phyloP scores from a whole-genome alignment of 2,797 vertebrate species.

The Sarcoramphus papa region DNA sequence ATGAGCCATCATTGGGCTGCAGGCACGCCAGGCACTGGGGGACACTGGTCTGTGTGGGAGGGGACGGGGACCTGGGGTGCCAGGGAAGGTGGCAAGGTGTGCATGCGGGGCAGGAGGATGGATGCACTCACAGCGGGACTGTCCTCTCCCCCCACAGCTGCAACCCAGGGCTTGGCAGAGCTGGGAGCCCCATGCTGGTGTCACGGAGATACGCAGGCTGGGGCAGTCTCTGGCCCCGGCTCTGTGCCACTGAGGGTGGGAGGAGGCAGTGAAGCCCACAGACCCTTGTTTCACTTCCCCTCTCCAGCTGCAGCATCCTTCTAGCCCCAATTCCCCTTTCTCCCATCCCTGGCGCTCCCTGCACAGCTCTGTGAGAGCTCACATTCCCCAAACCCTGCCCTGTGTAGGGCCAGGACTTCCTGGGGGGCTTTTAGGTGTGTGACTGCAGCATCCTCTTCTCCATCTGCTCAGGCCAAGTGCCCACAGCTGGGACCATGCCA shows the following conservation, averaged over 20 bases:
- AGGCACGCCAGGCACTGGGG: background rate
- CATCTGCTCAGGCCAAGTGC: background rate
- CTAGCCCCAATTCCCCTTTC: background rate
- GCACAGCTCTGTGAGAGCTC: background rate
- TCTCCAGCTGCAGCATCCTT: background rate
- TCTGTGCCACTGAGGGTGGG: background rate
- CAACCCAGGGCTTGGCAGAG: background rate
- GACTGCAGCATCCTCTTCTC: background rate
- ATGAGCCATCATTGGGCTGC: background rate
- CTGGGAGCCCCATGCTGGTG: background rate
- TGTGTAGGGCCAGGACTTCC: background rate
- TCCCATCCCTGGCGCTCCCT: accelerated
- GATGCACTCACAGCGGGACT: background rate
- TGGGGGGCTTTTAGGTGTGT: accelerated
- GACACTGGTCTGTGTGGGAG: background rate
- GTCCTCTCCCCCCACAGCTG: background rate
- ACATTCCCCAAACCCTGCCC: background rate
- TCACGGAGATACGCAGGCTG: background rate
- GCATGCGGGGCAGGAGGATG: background rate
- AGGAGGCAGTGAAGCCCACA: background rate
- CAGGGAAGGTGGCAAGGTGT: background rate
- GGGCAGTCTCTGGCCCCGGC: background rate
- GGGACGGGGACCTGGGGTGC: accelerated
- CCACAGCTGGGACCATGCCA: background rate
- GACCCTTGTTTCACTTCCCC: background rate